Conservation (phyloP, 2,888 invertebrate species). For the Quadroppia sp. region DNA sequence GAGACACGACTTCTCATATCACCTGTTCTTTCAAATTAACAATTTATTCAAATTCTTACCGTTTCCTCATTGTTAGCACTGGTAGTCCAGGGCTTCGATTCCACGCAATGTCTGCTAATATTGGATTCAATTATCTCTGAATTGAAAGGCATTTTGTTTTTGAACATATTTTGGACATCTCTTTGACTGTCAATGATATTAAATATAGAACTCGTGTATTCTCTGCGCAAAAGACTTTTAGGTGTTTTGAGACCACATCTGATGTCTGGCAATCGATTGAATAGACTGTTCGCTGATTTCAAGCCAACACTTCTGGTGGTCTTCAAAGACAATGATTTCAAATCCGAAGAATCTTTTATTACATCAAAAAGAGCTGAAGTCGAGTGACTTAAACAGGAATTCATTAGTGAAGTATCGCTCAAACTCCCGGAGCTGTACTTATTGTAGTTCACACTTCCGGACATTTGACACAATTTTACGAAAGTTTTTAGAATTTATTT, state of each 20-base stretch:
- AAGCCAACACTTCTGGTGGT: not conserved
- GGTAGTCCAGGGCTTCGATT: constrained; percentile 15
- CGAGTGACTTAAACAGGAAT: not conserved
- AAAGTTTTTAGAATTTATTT: not conserved
- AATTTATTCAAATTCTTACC: not conserved
- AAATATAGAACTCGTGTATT: constrained; percentile 18
- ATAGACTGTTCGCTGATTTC: constrained; percentile 10
- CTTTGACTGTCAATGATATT: not conserved
- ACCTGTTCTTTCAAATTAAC: not conserved
- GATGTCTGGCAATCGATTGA: constrained; percentile 2
- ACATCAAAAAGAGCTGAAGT: constrained; percentile 23
- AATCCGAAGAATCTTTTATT: not conserved
- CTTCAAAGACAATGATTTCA: constrained; percentile 2
- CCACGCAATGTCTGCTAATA: not conserved
- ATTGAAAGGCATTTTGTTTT: constrained; percentile 10
- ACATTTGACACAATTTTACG: constrained; percentile 1
- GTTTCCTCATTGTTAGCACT: not conserved
- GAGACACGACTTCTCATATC: not conserved
- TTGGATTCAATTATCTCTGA: not conserved
- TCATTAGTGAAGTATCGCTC: not conserved
- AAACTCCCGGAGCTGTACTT: constrained; percentile 8
- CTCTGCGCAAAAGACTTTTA: not conserved
- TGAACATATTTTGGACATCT: no score
- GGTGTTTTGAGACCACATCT: not conserved
- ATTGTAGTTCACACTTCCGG: not conserved